A percentile compares a stretch with the other conserved stretches of the same genome.
These are phyloP conservation scores for Nothura maculosa DNA, from an alignment of 2,797 vertebrate species.

Conservation along the genomic window DNA sequence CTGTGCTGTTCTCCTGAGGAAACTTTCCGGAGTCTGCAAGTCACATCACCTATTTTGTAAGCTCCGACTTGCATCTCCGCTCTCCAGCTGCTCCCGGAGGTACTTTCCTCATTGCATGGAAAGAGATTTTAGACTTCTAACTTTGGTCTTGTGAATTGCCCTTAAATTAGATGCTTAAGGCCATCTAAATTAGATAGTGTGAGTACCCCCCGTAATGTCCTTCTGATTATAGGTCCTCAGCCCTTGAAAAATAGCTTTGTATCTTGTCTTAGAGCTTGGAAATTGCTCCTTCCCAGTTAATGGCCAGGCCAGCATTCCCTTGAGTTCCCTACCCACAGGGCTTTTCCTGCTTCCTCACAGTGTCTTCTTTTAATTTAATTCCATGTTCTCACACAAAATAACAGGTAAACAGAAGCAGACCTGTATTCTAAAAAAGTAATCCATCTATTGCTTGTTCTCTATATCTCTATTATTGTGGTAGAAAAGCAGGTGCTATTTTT, in stretches of 20 bases:
- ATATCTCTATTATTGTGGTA: not conserved
- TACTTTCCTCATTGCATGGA: not conserved
- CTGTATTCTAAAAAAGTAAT: not conserved
- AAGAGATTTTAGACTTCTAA: not conserved
- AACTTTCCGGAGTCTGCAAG: not conserved
- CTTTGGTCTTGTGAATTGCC: not conserved
- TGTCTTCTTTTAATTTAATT: not conserved
- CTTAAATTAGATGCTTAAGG: not conserved
- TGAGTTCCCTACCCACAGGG: not conserved
- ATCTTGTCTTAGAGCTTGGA: not conserved
- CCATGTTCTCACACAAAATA: not conserved
- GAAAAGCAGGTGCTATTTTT: conserved; percentile 44
- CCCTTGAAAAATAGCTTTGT: not conserved
- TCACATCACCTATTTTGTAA: not conserved
- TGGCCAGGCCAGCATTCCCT: not conserved
- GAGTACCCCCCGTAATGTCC: not conserved
- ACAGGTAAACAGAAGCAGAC: not conserved
- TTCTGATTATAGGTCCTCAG: not conserved
- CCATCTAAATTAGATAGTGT: not conserved
- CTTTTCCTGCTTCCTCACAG: not conserved
- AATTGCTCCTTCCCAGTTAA: not conserved
- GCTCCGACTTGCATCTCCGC: not conserved
- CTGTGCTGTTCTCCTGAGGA: not conserved
- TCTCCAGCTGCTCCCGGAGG: not conserved
- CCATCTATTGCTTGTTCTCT: not conserved